These are phyloP conservation scores for Chymomyza amoena DNA, from an alignment of 2,888 invertebrate species.

Conservation along the genomic window DNA sequence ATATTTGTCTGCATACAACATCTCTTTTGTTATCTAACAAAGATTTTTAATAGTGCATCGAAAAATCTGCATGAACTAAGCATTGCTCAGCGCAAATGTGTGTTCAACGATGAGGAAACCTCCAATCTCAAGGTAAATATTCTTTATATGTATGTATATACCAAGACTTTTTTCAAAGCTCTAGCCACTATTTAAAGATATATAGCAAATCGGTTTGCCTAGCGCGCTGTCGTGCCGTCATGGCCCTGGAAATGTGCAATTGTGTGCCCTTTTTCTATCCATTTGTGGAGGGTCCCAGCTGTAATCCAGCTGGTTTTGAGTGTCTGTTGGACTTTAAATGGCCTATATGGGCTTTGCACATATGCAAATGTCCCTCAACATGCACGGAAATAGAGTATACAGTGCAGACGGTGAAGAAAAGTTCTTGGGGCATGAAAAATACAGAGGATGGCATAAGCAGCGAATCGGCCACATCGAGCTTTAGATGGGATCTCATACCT, in stretches of 20 bases:
- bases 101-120: constrained; percentile 80
- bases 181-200: constrained; percentile 50
- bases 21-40: not conserved
- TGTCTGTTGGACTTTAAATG: constrained; percentile 76
- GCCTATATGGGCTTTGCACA: constrained; percentile 76
- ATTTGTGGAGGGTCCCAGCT: constrained; percentile 73
- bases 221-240: constrained; percentile 79
- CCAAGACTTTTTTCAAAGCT: not conserved
- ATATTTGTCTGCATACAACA: not conserved
- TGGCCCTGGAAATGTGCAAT: constrained; percentile 80
- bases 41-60: constrained; percentile 59
- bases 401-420: constrained; percentile 73
- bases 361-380: constrained; percentile 76
- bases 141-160: not conserved
- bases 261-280: constrained; percentile 82
- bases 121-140: constrained; percentile 75
- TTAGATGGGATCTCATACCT: constrained; percentile 80
- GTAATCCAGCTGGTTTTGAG: constrained; percentile 75
- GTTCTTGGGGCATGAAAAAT: constrained; percentile 70
- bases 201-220: constrained; percentile 76
- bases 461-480: constrained; percentile 78
- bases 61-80: constrained; percentile 76
- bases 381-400: constrained; percentile 74
- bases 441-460: constrained; percentile 49
- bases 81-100: constrained; percentile 80